phyloP scores from a whole-genome alignment of 2,113 vertebrate genomes.

The Hippocampus zosterae region DNA sequence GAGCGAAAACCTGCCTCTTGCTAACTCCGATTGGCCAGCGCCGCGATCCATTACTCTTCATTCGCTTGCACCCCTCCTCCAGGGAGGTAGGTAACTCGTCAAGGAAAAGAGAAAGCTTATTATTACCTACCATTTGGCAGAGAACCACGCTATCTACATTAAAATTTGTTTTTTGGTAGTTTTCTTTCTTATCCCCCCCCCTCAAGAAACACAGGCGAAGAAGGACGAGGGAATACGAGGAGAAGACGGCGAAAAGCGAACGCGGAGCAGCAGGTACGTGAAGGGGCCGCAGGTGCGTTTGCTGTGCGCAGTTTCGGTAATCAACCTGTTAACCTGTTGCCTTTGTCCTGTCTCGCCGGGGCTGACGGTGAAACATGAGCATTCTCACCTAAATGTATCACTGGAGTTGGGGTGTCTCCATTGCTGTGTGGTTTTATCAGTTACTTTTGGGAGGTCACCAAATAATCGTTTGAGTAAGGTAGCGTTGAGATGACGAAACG shows the following conservation, averaged over 20 bases:
- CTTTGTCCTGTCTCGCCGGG: neutral
- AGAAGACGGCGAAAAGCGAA: neutral
- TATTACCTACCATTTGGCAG: neutral
- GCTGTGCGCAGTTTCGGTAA: conserved; percentile 52
- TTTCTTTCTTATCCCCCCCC: too few relatives aligned
- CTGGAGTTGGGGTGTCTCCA: neutral
- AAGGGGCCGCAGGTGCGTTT: conserved; percentile 41
- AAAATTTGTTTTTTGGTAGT: neutral
- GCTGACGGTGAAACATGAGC: neutral
- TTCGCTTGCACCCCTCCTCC: conserved; percentile 32
- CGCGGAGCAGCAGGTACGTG: conserved; percentile 52
- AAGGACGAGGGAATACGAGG: conserved; percentile 7
- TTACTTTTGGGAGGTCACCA: neutral
- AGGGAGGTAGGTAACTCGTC: conserved; percentile 37
- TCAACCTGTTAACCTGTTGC: conserved; percentile 16
- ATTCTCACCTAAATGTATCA: neutral
- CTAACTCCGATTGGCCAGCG: conserved; percentile 41
- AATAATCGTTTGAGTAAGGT: neutral
- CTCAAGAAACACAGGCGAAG: neutral
- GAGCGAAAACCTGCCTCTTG: conserved; percentile 37
- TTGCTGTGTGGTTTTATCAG: neutral
- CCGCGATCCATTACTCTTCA: conserved; percentile 40
- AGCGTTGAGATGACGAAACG: neutral
- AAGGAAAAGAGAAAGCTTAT: conserved; percentile 45
- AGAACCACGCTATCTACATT: neutral